A percentile compares a stretch with the other conserved stretches of the same genome.
Conservation (phyloP, 2,888 invertebrate species). For the Alloplasta piceator region DNA sequence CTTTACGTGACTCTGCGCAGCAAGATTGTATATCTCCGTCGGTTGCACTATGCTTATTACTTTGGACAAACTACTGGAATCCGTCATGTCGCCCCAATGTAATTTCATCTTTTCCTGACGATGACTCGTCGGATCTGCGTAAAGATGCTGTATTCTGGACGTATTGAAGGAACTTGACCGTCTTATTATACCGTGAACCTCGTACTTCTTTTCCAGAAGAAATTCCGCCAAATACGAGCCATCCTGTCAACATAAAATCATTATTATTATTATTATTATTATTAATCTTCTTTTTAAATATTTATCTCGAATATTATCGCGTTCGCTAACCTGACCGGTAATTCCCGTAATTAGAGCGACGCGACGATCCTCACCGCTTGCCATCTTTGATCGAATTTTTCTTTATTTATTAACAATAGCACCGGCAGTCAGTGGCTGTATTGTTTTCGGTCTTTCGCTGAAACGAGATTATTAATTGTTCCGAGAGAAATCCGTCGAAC, state of each 20-base stretch:
- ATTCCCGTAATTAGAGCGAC: constrained; percentile 98
- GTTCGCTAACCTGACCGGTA: constrained; percentile 93
- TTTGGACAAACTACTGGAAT: constrained; percentile 96
- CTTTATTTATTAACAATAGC: constrained; percentile 1
- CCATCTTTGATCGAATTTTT: constrained; percentile 75
- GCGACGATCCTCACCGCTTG: constrained; percentile 83
- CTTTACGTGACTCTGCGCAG: constrained; percentile 99
- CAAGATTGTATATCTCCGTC: constrained; percentile 98
- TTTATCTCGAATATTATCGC: constrained; percentile 1
- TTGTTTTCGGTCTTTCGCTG: too few relatives aligned
- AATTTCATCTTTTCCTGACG: constrained; percentile 95
- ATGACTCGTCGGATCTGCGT: constrained; percentile 95
- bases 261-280: constrained; percentile 21
- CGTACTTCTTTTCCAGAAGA: constrained; percentile 95
- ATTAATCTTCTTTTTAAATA: constrained; percentile 1
- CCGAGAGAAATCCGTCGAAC: neutral
- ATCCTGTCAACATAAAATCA: constrained; percentile 87
- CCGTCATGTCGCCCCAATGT: constrained; percentile 99
- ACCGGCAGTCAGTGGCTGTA: neutral
- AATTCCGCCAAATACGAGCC: constrained; percentile 99
- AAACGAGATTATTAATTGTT: too few relatives aligned
- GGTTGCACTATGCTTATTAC: constrained; percentile 92
- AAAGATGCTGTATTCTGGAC: constrained; percentile 96
- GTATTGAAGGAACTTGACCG: constrained; percentile 99
- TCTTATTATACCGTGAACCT: constrained; percentile 97